These are phyloP conservation scores for Lucilia sericata DNA, from an alignment of 1,140 invertebrate genomes.

Conservation along the genomic window DNA sequence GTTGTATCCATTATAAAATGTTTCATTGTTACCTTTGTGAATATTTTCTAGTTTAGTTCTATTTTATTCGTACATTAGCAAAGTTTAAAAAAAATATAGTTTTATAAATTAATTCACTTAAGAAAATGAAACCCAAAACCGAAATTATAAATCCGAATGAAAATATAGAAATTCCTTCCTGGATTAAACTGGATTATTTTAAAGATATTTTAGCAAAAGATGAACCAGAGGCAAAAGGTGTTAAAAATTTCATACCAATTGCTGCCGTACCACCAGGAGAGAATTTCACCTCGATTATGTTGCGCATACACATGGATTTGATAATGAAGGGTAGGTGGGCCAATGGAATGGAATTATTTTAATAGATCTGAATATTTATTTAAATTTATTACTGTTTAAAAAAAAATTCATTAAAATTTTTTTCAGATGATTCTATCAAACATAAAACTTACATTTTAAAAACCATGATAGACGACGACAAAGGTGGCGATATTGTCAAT, in stretches of 20 bases:
- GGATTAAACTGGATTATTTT: constrained; percentile 61
- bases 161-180: constrained; percentile 55
- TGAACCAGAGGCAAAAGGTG: constrained; percentile 56
- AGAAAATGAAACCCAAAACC: not conserved
- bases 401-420: no score
- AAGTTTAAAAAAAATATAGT: no score
- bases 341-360: not conserved
- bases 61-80: no score
- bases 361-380: not conserved
- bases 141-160: constrained; percentile 50
- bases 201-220: constrained; percentile 59
- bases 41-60: no score
- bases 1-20: no score
- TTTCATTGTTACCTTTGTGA: no score
- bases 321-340: constrained; percentile 60
- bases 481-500: constrained; percentile 58
- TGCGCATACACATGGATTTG: constrained; percentile 63
- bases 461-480: constrained; percentile 59
- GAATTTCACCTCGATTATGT: constrained; percentile 61
- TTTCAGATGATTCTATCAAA: constrained; percentile 60
- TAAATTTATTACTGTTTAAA: no score
- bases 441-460: constrained; percentile 63
- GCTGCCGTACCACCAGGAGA: constrained; percentile 62
- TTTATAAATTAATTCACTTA: no score
- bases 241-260: constrained; percentile 59